phyloP scores from a whole-genome alignment of 2,797 vertebrate species.

The Smutsia temminckii region DNA sequence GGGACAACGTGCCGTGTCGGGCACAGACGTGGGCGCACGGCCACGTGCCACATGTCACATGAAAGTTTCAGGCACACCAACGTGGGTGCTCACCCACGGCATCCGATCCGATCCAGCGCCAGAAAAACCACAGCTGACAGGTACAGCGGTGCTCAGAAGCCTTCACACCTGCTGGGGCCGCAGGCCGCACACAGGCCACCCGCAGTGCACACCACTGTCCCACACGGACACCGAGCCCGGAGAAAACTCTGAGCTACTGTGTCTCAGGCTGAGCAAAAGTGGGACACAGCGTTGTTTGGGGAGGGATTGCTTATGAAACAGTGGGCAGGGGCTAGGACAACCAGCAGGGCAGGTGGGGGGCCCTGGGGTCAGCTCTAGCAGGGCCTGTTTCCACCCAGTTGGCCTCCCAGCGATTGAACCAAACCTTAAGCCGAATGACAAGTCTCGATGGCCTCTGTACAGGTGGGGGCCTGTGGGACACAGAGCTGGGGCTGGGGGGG shows the following conservation, averaged over 20 bases:
- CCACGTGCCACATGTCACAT: rapidly evolving
- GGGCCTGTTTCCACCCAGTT: not conserved
- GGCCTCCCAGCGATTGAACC: not conserved
- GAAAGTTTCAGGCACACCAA: not conserved
- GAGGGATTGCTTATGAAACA: too few relatives aligned
- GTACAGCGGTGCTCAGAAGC: rapidly evolving
- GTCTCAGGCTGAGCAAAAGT: not conserved
- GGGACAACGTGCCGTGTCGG: not conserved
- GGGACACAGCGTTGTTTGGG: not conserved
- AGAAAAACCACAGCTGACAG: not conserved
- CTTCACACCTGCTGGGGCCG: rapidly evolving
- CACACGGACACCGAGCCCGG: rapidly evolving
- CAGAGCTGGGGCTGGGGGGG: not conserved
- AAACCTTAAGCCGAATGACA: not conserved
- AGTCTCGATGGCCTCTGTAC: rapidly evolving
- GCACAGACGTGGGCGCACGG: not conserved
- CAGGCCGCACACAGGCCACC: rapidly evolving
- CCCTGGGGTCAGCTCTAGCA: not conserved
- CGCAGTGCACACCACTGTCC: not conserved
- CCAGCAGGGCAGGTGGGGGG: too few relatives aligned
- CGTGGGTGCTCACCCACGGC: not conserved
- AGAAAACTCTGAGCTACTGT: not conserved
- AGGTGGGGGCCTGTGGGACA: rapidly evolving
- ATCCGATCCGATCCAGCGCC: rapidly evolving
- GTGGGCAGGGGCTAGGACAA: not conserved